A percentile compares a stretch with the other conserved stretches of the same genome.
phyloP scores from a whole-genome alignment of 2,888 invertebrate genomes.

The Nysson spinosus region DNA sequence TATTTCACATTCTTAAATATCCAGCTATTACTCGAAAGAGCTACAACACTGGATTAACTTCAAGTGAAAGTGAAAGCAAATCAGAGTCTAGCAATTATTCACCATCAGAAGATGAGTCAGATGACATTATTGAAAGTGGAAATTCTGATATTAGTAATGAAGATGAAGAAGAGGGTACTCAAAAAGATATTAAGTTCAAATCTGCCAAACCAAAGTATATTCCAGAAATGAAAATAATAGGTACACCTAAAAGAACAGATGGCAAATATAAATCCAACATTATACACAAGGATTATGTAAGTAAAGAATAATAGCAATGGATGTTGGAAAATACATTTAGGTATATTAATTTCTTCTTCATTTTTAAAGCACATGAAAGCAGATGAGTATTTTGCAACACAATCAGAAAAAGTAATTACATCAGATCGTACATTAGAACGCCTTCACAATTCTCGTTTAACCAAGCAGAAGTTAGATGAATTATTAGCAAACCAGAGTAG shows the following conservation, averaged over 20 bases:
- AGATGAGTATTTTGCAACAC: conserved; percentile 74
- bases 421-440: conserved; percentile 89
- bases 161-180: neutral
- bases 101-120: conserved; percentile 59
- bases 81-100: conserved; percentile 64
- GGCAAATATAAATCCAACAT: conserved; percentile 48
- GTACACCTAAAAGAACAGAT: conserved; percentile 45
- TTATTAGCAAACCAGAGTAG: conserved; percentile 78
- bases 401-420: conserved; percentile 79
- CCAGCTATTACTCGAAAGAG: neutral
- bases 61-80: conserved; percentile 66
- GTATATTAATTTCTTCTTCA: conserved; percentile 13
- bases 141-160: conserved; percentile 17
- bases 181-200: conserved; percentile 10
- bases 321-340: conserved; percentile 3
- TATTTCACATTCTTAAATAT: neutral
- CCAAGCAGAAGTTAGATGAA: conserved; percentile 82
- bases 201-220: conserved; percentile 13
- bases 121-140: conserved; percentile 12
- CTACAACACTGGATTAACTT: conserved; percentile 23
- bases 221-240: conserved; percentile 21
- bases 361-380: conserved; percentile 63
- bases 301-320: conserved; percentile 31
- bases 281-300: conserved; percentile 66
- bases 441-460: conserved; percentile 85